These are phyloP conservation scores for Lepeophtheirus nordmannii DNA, from an alignment of 2,888 invertebrate species.

Conservation along the genomic window DNA sequence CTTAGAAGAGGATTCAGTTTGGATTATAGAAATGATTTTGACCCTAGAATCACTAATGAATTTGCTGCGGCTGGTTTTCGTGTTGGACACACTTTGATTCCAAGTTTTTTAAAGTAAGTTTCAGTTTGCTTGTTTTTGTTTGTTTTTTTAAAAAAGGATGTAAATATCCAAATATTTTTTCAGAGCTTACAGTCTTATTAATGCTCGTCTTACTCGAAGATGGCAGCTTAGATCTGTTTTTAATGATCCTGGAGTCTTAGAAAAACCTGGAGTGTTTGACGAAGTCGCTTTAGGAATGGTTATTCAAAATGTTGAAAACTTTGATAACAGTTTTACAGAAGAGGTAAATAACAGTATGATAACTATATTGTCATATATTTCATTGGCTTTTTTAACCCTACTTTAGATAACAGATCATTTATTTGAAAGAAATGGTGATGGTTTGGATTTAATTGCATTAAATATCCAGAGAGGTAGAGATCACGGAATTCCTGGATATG, in stretches of 20 bases:
- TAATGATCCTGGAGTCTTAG: background rate
- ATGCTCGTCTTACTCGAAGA: background rate
- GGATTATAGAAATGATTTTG: slow-evolving; percentile 28
- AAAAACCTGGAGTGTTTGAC: slow-evolving; percentile 1
- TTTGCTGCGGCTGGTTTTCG: slow-evolving; percentile 33
- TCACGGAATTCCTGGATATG: slow-evolving; percentile 22
- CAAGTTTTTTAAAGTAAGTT: background rate
- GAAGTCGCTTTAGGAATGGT: slow-evolving; percentile 12
- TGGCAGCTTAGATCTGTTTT: background rate
- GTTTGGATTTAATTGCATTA: slow-evolving; percentile 23
- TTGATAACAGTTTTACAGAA: slow-evolving; percentile 9
- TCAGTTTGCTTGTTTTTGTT: background rate
- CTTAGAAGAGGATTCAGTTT: slow-evolving; percentile 29
- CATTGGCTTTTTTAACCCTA: background rate
- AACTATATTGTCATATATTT: background rate
- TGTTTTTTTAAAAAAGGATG: background rate
- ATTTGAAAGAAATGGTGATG: slow-evolving; percentile 14
- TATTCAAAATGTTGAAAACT: background rate
- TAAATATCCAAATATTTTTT: background rate
- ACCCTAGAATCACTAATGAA: slow-evolving; percentile 30
- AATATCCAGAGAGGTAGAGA: slow-evolving; percentile 24
- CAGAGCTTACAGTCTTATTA: slow-evolving; percentile 1
- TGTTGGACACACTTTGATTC: slow-evolving; percentile 31
- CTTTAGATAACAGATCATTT: slow-evolving; percentile 14
- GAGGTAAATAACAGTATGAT: background rate